Conservation (phyloP, 2,797 vertebrate species). For the Cryptoprocta ferox region DNA sequence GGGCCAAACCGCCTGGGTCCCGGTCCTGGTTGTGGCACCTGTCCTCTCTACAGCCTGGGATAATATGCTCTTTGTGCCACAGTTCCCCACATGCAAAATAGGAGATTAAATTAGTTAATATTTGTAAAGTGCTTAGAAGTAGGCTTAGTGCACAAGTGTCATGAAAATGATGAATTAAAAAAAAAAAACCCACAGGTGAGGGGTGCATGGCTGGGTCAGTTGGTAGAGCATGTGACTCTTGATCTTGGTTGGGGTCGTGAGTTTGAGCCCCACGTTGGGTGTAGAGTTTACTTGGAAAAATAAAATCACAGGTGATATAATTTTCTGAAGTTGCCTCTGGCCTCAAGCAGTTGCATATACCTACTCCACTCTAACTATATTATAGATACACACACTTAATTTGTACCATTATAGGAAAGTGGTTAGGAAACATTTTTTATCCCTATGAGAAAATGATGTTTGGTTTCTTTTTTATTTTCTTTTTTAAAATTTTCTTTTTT, state of each 20-base stretch:
- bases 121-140: not conserved
- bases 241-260: not conserved
- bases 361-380: not conserved
- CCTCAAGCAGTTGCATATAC: not conserved
- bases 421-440: not conserved
- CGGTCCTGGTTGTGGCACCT: not conserved
- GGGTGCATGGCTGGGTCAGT: not conserved
- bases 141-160: not conserved
- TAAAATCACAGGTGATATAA: not conserved
- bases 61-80: not conserved
- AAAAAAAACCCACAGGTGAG: not conserved
- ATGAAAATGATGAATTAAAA: not conserved
- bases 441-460: not conserved
- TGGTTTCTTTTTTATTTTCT: too few species aligned
- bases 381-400: not conserved
- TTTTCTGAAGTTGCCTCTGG: not conserved
- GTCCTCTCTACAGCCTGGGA: not conserved
- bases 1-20: not conserved
- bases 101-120: not conserved
- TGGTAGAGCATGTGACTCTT: not conserved
- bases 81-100: not conserved
- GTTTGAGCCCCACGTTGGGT: not conserved
- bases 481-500: too few species aligned
- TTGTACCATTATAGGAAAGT: not conserved
- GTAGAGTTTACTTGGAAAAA: not conserved